Evolutionary conservation across 2,113 vertebrate genomes (phyloP), one percentile per base, ranked within the genome.

Genomic region (Perca flavescens): DNA sequence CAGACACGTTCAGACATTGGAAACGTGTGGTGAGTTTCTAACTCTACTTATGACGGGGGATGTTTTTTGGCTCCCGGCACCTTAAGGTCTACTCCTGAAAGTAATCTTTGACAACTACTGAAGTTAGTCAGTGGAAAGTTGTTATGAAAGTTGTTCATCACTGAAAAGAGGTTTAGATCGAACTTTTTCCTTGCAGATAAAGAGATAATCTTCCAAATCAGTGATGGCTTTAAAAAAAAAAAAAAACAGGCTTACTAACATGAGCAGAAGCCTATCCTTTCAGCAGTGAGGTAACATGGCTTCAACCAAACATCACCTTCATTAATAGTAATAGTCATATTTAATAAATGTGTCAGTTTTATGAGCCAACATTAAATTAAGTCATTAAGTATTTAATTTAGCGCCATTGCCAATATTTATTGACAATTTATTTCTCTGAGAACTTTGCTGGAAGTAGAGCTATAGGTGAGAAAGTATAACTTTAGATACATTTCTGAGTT

Each of bases 41-140:
- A 31, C 9, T 57, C 19, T 21, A 22, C 54, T 61, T 70, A 75
- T 60, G 47, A 56, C 11, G 31, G 9, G 9, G 9, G 2, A 0
- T 22, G 36, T 69, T 65, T 54, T 46, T 5, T 75, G n/a, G 40
- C 71, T 83, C 58, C 56, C 46, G 31, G 80, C 43, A 77, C 40
- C 46, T 69, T 47, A 79, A 79, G 25, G 36, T 61, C 61, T 84
- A 56, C 40, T 82, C 17, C 54, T 82, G 74, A 83, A 22, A 74
- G 66, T 28, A 49, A 61, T n/a, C 19, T 77, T 63, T 88, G 78
- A 86, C 86, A 88, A 70, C 74, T 34, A 31, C 19, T 54, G 68
- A 84, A 50, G 28, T 28, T 50, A 67, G 22, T 67, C 66, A 62
- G 52, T 49, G 36, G 16, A 70, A 80, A 74, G 21, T 64, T 80